Percentiles rank a stretch among this genome's conserved stretches.
Evolutionary conservation across 2,797 vertebrate species (phyloP).

Genomic region (Pterois miles): DNA sequence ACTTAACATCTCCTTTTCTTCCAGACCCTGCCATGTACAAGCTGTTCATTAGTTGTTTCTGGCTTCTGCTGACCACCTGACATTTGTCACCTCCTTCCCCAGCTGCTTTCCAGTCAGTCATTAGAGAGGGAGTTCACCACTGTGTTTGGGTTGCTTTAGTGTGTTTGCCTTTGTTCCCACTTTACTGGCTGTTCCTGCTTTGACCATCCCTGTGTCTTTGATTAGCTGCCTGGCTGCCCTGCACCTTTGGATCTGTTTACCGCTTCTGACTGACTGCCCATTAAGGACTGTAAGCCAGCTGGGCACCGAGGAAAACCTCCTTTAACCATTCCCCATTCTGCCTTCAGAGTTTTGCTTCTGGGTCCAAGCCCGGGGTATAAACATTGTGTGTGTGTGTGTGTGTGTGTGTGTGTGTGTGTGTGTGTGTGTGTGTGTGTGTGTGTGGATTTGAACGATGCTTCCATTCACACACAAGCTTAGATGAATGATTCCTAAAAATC

Average conservation of each 20-base stretch:
- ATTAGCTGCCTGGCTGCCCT: conserved; percentile 12
- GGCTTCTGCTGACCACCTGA: conserved; percentile 2
- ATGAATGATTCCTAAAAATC: conserved; percentile 23
- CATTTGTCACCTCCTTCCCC: neutral
- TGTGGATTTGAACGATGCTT: neutral
- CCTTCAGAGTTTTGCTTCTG: neutral
- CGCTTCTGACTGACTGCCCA: conserved; percentile 15
- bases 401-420: neutral
- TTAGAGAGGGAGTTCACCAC: conserved; percentile 3
- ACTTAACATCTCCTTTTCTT: neutral
- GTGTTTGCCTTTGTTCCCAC: conserved; percentile 2
- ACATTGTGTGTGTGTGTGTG: neutral
- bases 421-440: neutral
- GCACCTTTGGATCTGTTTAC: conserved; percentile 5
- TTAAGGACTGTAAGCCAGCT: conserved; percentile 8
- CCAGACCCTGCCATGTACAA: neutral
- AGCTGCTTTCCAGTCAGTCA: conserved; percentile 5
- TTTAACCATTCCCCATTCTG: neutral
- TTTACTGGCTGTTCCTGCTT: conserved; percentile 7
- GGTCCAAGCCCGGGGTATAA: neutral
- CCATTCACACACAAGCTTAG: conserved; percentile 4
- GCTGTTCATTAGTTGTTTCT: conserved; percentile 1
- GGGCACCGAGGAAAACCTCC: neutral
- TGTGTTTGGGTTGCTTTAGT: neutral
- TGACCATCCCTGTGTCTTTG: conserved; percentile 15